Percentiles rank a stretch among this genome's conserved stretches.
These are phyloP conservation scores for Premnoplex brunnescens DNA, from an alignment of 2,797 vertebrate genomes.

Conservation along the genomic window DNA sequence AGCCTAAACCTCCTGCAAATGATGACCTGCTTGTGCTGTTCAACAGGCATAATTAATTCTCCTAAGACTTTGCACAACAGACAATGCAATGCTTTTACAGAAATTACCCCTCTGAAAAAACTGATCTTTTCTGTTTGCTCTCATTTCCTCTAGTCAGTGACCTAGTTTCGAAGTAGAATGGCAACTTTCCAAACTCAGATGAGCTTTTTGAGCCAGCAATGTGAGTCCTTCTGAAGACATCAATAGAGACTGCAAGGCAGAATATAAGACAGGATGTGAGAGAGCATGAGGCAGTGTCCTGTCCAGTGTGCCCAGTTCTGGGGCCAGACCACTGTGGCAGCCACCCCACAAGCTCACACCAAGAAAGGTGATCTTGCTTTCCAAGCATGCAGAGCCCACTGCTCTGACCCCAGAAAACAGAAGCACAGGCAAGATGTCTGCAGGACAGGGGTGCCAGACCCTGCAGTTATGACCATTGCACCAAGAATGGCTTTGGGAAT, in stretches of 20 bases:
- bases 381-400: neutral
- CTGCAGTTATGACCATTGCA: neutral
- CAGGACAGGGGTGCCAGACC: neutral
- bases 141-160: neutral
- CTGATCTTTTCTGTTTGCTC: neutral
- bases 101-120: neutral
- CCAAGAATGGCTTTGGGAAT: neutral
- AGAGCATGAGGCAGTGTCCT: neutral
- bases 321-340: accelerated
- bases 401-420: neutral
- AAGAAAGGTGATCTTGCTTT: neutral
- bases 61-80: neutral
- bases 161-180: neutral
- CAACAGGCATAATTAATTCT: neutral
- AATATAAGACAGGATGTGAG: neutral
- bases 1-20: neutral
- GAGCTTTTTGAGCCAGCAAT: neutral
- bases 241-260: neutral
- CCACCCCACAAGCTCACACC: neutral
- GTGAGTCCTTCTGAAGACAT: neutral
- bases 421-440: neutral
- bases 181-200: neutral
- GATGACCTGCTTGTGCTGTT: neutral
- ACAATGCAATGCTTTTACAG: neutral
- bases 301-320: accelerated